These are phyloP conservation scores for Hypocryptadius cinnamomeus DNA, from an alignment of 2,113 vertebrate species.

Conservation along the genomic window DNA sequence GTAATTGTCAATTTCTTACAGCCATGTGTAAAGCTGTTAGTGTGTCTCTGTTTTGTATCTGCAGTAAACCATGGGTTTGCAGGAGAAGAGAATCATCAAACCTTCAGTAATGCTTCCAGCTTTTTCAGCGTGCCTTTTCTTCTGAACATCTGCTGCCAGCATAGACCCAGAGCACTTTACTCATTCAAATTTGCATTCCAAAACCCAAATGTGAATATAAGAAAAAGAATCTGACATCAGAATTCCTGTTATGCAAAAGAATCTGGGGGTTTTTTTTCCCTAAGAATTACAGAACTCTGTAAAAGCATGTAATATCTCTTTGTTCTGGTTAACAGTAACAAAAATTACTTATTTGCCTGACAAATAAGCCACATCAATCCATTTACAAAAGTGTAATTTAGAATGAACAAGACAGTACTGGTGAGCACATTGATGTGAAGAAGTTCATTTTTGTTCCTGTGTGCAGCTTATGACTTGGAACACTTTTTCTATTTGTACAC, in stretches of 20 bases:
- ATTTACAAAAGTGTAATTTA: neutral
- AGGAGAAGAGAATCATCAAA: neutral
- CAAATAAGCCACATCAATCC: neutral
- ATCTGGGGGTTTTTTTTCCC: neutral
- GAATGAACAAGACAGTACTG: neutral
- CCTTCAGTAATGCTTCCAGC: neutral
- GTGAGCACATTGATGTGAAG: neutral
- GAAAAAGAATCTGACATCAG: neutral
- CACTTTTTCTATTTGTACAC: neutral
- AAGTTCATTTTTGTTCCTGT: neutral
- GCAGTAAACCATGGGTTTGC: neutral
- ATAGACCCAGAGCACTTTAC: neutral
- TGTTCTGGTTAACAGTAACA: neutral
- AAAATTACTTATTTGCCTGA: neutral
- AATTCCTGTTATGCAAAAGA: neutral
- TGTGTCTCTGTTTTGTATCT: neutral
- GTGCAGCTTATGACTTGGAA: neutral
- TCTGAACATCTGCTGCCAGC: neutral
- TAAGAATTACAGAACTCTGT: neutral
- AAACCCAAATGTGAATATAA: neutral
- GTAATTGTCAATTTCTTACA: neutral
- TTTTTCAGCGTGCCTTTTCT: neutral
- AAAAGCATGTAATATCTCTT: neutral
- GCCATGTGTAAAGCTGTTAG: neutral
- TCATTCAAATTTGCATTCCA: slow-evolving; percentile 22